Evolutionary conservation across 2,797 vertebrate genomes (phyloP), one percentile per base, ranked within the genome.

Genomic region (Anguilla megastoma): DNA sequence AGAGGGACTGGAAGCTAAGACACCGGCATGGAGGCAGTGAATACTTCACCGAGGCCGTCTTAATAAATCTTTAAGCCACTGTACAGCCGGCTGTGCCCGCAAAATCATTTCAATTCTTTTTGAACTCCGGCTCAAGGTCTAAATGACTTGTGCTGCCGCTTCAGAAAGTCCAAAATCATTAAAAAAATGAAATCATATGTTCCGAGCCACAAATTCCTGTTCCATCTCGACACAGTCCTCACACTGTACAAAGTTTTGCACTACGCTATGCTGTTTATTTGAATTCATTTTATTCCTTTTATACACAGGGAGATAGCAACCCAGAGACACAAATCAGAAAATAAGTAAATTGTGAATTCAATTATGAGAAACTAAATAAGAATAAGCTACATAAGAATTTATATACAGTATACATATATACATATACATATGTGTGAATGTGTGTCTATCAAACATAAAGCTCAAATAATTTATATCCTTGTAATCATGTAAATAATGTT

Each of bases 41-140:
- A 16, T 80, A 7, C 27, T 48, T 18, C 76, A 9, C 41, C 76
- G 50, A 80, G 76, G 41, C 76, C 36, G 9, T n/a, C 76, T 41
- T 80, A 45, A 80, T 80, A 80, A 80, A 80, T 80, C 76, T 80
- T 48, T 80, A 80, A 80, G 48, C 76, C 76, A 48, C 76, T 10
- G 21, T 48, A 80, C 76, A 80, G 76, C 76, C 76, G 2, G 41
- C 21, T 48, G 6, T 7, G 45, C 74, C 14, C 3, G 36, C 0
- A 45, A 79, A 79, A 79, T 79, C 74, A 79, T 80, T 80, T 80
- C 0, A 48, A 48, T 80, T 80, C 18, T 80, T 36, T 80, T 48
- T 48, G 18, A 80, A 80, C 76, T 48, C 41, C 27, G 24, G 45
- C 41, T 80, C 76, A 80, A 80, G 41, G 41, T 80, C 76, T 80